These are phyloP conservation scores for Melangyna quadrimaculata DNA, from an alignment of 2,888 invertebrate genomes.

Conservation along the genomic window DNA sequence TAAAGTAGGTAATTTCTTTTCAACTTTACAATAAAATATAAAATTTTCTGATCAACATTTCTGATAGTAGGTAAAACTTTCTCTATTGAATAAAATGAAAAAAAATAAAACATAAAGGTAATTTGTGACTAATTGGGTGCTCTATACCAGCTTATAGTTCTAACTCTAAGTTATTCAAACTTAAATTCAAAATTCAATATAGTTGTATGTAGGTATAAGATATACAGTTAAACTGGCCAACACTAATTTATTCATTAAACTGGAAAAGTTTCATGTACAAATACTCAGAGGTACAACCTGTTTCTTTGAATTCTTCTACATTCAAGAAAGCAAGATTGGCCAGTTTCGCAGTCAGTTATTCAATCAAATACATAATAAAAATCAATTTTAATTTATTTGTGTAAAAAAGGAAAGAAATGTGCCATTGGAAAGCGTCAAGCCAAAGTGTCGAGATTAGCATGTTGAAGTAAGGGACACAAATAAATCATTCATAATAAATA, in stretches of 20 bases:
- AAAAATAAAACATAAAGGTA: neutral
- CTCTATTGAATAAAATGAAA: neutral
- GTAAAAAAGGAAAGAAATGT: neutral
- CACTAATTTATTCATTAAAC: neutral
- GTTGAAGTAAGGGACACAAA: neutral
- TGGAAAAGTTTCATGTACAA: neutral
- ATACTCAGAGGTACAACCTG: neutral
- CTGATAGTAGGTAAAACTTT: neutral
- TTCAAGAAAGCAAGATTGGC: neutral
- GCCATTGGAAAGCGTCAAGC: neutral
- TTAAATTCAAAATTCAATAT: neutral
- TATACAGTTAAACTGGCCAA: neutral
- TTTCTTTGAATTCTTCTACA: neutral
- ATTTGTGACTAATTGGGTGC: neutral
- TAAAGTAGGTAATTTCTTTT: neutral
- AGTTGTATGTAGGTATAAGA: neutral
- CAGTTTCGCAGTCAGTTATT: slow-evolving; percentile 13
- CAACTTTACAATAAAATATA: neutral
- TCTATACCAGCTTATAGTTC: neutral
- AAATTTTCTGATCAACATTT: neutral
- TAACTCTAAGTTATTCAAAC: neutral
- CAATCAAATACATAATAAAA: neutral
- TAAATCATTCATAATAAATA: neutral
- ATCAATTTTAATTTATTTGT: neutral
- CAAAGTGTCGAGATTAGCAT: neutral